Conservation (phyloP, 2,113 vertebrate genomes). For the Sphyrna mokarran region DNA sequence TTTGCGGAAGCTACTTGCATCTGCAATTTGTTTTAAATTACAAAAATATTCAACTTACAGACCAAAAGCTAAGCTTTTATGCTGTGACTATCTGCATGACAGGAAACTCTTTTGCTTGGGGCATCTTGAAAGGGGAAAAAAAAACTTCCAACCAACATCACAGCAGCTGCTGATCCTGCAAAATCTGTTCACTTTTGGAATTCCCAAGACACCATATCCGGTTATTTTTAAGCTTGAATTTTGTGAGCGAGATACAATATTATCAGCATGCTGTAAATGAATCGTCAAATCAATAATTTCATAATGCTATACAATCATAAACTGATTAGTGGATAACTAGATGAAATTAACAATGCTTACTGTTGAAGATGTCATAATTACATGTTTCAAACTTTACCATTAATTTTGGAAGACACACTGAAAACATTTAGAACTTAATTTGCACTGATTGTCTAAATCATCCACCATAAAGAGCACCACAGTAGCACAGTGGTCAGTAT, state of each 20-base stretch:
- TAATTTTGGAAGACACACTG: neutral
- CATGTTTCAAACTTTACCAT: neutral
- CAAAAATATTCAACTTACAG: neutral
- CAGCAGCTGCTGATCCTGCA: neutral
- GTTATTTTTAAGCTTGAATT: slow-evolving; percentile 7
- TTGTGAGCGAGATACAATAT: neutral
- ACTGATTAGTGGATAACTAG: neutral
- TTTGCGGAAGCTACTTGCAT: neutral
- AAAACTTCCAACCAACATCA: neutral
- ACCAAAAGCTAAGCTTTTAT: neutral
- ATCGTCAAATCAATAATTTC: slow-evolving; percentile 9
- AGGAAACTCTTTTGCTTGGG: neutral
- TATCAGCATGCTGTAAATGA: neutral
- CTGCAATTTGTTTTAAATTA: neutral
- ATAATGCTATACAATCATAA: neutral
- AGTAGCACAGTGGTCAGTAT: too few species aligned
- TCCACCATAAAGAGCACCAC: neutral
- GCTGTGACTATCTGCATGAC: neutral
- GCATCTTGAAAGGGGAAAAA: too few species aligned
- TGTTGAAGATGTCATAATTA: neutral
- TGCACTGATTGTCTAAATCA: neutral
- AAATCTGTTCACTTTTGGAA: neutral
- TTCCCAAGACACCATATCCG: neutral
- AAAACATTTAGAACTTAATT: slow-evolving; percentile 3
- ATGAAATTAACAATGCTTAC: neutral